Percentiles rank a stretch among this genome's conserved stretches.
These are phyloP conservation scores for Actenoides lindsayi DNA, from an alignment of 2,113 vertebrate species.

Conservation along the genomic window DNA sequence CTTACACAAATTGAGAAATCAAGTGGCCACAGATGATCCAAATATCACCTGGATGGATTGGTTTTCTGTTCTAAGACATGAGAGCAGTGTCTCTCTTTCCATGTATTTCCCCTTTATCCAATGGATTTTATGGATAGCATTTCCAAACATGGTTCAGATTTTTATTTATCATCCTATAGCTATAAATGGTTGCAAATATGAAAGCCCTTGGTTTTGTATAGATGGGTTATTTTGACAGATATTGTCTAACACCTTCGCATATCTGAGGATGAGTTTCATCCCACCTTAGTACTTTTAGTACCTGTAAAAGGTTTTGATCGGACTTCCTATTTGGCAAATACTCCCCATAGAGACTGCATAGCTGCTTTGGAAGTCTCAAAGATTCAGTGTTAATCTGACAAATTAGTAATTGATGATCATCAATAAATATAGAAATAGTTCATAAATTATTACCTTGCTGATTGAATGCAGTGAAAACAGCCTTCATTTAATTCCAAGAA, in stretches of 20 bases:
- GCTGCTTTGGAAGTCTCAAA: background rate
- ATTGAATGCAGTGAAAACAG: background rate
- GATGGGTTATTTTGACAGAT: background rate
- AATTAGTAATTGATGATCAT: background rate
- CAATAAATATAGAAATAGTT: background rate
- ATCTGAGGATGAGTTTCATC: background rate
- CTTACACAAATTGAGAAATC: background rate
- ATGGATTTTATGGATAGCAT: background rate
- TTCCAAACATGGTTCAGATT: slow-evolving; percentile 36
- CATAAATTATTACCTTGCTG: background rate
- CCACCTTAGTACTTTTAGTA: background rate
- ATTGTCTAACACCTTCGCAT: background rate
- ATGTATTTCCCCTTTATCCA: background rate
- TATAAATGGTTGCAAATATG: background rate
- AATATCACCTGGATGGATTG: background rate
- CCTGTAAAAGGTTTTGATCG: background rate
- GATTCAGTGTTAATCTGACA: background rate
- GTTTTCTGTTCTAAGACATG: background rate
- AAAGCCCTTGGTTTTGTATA: background rate
- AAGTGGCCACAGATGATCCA: background rate
- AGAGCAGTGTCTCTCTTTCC: background rate
- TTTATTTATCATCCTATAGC: background rate
- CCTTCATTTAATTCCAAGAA: background rate
- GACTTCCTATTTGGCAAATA: background rate
- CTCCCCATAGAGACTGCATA: background rate